These are phyloP conservation scores for Conomelus anceps DNA, from an alignment of 2,888 invertebrate genomes.

Conservation along the genomic window DNA sequence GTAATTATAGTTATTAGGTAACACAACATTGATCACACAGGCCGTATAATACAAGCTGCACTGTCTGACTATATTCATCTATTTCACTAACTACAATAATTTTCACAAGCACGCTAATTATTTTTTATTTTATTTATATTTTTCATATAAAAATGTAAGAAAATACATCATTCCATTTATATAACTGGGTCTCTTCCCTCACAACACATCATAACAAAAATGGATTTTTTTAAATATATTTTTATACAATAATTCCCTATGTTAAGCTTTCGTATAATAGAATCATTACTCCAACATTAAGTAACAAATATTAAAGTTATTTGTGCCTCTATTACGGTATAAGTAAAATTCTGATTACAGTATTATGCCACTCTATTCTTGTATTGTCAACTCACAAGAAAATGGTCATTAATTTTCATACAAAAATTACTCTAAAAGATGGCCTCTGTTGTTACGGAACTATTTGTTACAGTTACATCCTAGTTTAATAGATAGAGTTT, in stretches of 20 bases:
- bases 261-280: not conserved
- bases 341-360: not conserved
- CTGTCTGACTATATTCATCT: not conserved
- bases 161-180: not conserved
- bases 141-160: slow-evolving; percentile 6
- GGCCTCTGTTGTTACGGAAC: not conserved
- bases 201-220: not conserved
- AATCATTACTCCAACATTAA: not conserved
- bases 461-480: not conserved
- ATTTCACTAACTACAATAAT: not conserved
- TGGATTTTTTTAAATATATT: not conserved
- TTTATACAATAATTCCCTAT: not conserved
- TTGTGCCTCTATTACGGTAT: not conserved
- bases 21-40: not conserved
- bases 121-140: not conserved
- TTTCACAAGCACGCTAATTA: not conserved
- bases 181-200: not conserved
- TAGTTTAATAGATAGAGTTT: not conserved
- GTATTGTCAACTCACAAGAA: not conserved
- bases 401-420: not conserved
- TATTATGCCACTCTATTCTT: not conserved
- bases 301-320: not conserved
- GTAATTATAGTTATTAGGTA: not conserved
- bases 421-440: not conserved
- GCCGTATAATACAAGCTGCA: not conserved